Evolutionary conservation across 1,140 invertebrate species (phyloP).

Genomic region (Epicauta chinensis): DNA sequence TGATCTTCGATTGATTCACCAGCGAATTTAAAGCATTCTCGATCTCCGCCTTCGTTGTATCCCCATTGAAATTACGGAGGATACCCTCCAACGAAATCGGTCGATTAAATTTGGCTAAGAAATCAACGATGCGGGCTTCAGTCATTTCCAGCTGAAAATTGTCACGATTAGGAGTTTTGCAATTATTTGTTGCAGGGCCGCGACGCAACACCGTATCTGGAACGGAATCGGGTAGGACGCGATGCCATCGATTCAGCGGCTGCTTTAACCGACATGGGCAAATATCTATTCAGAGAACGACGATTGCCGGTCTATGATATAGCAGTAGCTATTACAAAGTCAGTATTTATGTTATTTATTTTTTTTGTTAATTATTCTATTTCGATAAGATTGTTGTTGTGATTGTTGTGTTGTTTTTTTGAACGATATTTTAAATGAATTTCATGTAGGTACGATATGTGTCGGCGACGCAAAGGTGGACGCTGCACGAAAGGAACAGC

Average conservation of each 20-base stretch:
- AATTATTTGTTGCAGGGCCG: constrained; percentile 58
- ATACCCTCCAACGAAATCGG: too few relatives aligned
- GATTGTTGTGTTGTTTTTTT: too few relatives aligned
- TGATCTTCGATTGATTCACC: too few relatives aligned
- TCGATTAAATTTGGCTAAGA: too few relatives aligned
- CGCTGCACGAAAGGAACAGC: constrained; percentile 94
- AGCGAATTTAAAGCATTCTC: too few relatives aligned
- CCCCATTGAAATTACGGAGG: too few relatives aligned
- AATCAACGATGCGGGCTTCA: too few relatives aligned
- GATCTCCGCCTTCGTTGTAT: too few relatives aligned
- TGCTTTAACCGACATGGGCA: constrained; percentile 92
- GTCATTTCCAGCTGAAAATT: too few relatives aligned
- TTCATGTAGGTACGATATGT: constrained; percentile 85
- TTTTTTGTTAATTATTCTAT: too few relatives aligned
- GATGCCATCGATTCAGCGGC: constrained; percentile 93
- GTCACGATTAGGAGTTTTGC: too few relatives aligned
- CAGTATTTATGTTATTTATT: constrained; percentile 21
- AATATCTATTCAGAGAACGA: constrained; percentile 91
- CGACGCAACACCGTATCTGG: constrained; percentile 91
- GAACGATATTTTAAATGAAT: constrained; percentile 6
- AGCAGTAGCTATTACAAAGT: constrained; percentile 93
- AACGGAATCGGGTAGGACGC: constrained; percentile 84
- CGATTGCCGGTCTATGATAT: constrained; percentile 92
- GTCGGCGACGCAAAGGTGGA: constrained; percentile 87
- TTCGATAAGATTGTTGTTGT: too few relatives aligned